phyloP scores from a whole-genome alignment of 2,888 invertebrate genomes.

The Cephonodes hylas region DNA sequence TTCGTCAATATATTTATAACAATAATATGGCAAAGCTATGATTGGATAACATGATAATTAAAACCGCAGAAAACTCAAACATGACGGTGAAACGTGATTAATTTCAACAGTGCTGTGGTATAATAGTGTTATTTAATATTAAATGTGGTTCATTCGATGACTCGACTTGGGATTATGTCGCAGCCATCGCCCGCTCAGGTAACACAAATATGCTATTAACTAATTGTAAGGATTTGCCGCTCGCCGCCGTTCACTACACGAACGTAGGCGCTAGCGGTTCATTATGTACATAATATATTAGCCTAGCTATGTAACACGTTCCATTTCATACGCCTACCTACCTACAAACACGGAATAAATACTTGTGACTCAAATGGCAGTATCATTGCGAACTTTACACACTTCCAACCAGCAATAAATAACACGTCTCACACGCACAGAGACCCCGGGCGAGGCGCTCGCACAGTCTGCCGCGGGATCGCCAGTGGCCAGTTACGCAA shows the following conservation, averaged over 20 bases:
- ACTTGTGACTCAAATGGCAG: conserved; percentile 21
- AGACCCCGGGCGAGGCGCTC: neutral
- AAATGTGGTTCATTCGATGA: neutral
- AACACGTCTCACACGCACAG: neutral
- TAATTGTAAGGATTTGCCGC: neutral
- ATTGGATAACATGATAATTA: neutral
- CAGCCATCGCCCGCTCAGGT: neutral
- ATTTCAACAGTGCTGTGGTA: neutral
- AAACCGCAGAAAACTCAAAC: neutral
- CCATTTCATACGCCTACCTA: conserved; percentile 32
- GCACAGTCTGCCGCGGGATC: conserved; percentile 4
- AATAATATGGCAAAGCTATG: neutral
- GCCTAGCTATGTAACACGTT: conserved; percentile 35
- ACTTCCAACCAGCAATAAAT: neutral
- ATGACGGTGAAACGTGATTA: neutral
- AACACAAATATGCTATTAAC: neutral
- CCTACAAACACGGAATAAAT: conserved; percentile 22
- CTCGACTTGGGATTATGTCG: neutral
- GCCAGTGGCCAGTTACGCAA: conserved; percentile 34
- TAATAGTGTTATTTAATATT: neutral
- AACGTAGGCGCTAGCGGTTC: conserved; percentile 20
- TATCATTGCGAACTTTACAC: conserved; percentile 8
- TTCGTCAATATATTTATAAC: no score
- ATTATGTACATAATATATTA: conserved; percentile 29
- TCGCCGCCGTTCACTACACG: neutral